Conservation (phyloP, 2,888 invertebrate species). For the Lottia gigantea region DNA sequence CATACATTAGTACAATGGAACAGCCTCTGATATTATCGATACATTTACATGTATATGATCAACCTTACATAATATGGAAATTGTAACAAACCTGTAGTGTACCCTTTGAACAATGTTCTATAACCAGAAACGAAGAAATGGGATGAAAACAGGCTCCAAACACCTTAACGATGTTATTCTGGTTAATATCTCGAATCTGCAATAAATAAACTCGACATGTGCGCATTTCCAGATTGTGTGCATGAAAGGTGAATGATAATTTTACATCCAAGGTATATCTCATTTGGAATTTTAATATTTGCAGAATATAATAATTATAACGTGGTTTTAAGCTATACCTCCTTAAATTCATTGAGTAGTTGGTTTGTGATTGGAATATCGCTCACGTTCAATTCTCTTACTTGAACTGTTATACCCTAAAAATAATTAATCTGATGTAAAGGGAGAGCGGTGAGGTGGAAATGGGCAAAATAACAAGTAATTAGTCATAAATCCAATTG, state of each 20-base stretch:
- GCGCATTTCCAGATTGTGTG: too few species aligned
- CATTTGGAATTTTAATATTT: too few species aligned
- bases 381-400: slow-evolving; percentile 28
- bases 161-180: slow-evolving; percentile 86
- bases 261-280: too few species aligned
- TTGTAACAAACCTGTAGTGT: slow-evolving; percentile 71
- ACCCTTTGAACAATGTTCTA: slow-evolving; percentile 88
- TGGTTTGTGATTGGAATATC: slow-evolving; percentile 26
- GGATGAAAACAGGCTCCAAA: slow-evolving; percentile 85
- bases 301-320: too few species aligned
- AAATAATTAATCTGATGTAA: not conserved
- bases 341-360: slow-evolving; percentile 32
- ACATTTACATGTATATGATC: too few species aligned
- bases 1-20: too few species aligned
- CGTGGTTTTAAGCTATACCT: slow-evolving; percentile 19
- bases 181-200: slow-evolving; percentile 84
- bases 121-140: slow-evolving; percentile 80
- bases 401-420: slow-evolving; percentile 33
- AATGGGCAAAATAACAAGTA: too few species aligned
- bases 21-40: too few species aligned
- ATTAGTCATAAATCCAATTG: too few species aligned
- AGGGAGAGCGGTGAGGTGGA: too few species aligned
- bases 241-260: too few species aligned
- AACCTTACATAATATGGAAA: too few species aligned
- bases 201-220: slow-evolving; percentile 11